Percentiles rank a stretch among this genome's conserved stretches.
phyloP scores from a whole-genome alignment of 1,140 invertebrate genomes.

The silkworm (Bombyx mori) region DNA sequence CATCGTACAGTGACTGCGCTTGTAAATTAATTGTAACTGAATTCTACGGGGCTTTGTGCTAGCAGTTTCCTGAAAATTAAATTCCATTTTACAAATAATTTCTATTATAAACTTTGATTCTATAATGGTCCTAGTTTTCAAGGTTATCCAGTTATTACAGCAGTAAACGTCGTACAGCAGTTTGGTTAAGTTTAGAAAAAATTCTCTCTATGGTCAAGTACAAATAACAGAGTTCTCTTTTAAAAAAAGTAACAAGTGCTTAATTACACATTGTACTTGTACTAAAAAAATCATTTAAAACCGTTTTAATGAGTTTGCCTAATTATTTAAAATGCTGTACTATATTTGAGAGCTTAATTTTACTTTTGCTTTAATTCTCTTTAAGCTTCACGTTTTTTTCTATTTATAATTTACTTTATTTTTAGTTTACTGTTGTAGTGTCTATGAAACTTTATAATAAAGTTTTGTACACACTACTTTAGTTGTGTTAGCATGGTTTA shows the following conservation, averaged over 20 bases:
- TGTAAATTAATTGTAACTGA: no score
- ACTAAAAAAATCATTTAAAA: constrained; percentile 26
- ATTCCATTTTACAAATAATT: no score
- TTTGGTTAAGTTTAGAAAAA: constrained; percentile 45
- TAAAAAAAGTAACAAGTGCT: constrained; percentile 38
- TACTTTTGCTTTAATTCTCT: constrained; percentile 41
- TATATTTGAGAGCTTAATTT: constrained; percentile 53
- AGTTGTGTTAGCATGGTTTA: constrained; percentile 41
- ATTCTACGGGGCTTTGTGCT: no score
- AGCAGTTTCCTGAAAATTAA: no score
- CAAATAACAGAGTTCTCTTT: constrained; percentile 46
- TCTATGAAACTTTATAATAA: constrained; percentile 1
- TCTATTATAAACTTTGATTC: no score
- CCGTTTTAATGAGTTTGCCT: constrained; percentile 38
- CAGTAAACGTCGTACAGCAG: constrained; percentile 46
- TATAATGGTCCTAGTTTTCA: constrained; percentile 38
- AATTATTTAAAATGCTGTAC: constrained; percentile 53
- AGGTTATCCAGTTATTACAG: constrained; percentile 52
- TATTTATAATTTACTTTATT: constrained; percentile 30
- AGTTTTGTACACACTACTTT: constrained; percentile 8
- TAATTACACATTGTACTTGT: constrained; percentile 45
- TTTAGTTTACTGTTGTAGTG: neutral
- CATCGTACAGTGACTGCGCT: no score
- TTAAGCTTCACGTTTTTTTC: constrained; percentile 42
- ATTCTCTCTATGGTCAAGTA: constrained; percentile 62